These are phyloP conservation scores for Ptilorrhoa leucosticta DNA, from an alignment of 2,113 vertebrate genomes.

Conservation along the genomic window DNA sequence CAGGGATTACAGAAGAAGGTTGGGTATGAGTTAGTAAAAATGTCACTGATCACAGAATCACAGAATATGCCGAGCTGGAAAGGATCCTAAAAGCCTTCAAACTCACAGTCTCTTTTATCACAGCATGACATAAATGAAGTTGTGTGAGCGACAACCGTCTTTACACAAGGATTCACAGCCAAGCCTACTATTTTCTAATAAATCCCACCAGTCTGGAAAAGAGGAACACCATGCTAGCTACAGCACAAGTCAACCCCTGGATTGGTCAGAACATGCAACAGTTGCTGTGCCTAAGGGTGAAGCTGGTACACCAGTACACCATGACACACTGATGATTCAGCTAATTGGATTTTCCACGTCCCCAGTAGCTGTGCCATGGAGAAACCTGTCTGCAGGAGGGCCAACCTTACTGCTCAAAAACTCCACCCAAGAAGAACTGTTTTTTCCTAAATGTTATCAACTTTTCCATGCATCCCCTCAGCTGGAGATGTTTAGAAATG, in stretches of 20 bases:
- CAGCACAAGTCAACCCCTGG: background rate
- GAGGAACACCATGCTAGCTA: background rate
- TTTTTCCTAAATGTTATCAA: background rate
- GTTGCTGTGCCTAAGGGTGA: background rate
- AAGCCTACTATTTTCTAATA: background rate
- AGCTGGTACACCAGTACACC: background rate
- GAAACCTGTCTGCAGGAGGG: background rate
- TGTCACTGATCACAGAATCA: background rate
- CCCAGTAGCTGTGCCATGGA: background rate
- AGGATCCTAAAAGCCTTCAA: background rate
- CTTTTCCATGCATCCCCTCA: background rate
- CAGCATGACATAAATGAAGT: background rate
- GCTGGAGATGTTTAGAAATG: background rate
- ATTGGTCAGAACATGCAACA: background rate
- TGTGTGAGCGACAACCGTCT: background rate
- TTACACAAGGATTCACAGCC: background rate
- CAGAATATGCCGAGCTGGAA: background rate
- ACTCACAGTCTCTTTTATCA: background rate
- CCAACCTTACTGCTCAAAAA: background rate
- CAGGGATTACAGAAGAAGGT: background rate
- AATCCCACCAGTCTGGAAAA: background rate
- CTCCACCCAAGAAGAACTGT: rapidly evolving
- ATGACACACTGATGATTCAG: background rate
- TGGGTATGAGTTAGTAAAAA: background rate
- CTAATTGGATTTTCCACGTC: no score